Conservation (phyloP, 2,113 vertebrate genomes). For the Chitala chitala region DNA sequence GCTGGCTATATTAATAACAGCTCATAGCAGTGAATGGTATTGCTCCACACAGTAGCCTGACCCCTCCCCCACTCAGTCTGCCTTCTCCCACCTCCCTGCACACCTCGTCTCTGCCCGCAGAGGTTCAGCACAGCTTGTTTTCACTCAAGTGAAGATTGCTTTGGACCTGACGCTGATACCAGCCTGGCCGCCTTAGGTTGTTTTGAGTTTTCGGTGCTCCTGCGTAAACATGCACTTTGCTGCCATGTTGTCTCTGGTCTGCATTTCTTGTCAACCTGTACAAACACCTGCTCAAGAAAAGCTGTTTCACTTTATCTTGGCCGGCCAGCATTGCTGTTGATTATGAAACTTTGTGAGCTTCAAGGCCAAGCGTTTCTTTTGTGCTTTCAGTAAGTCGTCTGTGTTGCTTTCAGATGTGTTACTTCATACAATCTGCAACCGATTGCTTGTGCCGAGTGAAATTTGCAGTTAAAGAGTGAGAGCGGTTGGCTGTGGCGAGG, state of each 20-base stretch:
- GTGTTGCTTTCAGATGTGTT: constrained; percentile 7
- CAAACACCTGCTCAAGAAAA: neutral
- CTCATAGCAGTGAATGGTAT: too few species aligned
- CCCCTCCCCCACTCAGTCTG: too few species aligned
- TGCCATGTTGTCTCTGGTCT: neutral
- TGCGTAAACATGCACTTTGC: too few species aligned
- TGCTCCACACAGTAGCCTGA: too few species aligned
- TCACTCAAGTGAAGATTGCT: neutral
- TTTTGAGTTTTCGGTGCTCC: neutral
- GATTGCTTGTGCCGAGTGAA: constrained; percentile 3
- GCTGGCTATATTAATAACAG: too few species aligned
- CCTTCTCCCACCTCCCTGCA: too few species aligned
- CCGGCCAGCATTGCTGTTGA: neutral
- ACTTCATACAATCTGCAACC: constrained; percentile 11
- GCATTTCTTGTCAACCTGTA: neutral
- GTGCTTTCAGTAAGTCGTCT: constrained; percentile 9
- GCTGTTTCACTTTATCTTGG: neutral
- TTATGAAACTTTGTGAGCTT: neutral
- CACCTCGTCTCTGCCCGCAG: neutral
- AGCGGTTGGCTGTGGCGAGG: constrained; percentile 3
- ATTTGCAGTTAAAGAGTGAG: neutral
- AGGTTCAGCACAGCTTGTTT: neutral
- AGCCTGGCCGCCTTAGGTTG: neutral
- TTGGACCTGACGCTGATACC: too few species aligned
- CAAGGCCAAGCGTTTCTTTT: neutral